Evolutionary conservation across 2,797 vertebrate genomes (phyloP).

Genomic region (Ambastaia sidthimunki): DNA sequence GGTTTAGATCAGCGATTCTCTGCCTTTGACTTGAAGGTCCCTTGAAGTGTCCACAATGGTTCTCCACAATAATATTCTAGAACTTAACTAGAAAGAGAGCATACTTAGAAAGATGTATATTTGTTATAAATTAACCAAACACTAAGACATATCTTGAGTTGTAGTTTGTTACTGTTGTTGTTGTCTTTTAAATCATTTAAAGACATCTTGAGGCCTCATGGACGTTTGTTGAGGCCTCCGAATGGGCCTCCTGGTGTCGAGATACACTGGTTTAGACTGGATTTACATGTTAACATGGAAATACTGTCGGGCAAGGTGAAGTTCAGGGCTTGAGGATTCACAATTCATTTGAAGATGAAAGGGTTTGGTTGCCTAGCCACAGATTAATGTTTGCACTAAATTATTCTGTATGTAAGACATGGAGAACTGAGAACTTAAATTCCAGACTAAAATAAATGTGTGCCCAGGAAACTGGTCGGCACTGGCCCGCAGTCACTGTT

Average conservation of each 20-base stretch:
- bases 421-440: background rate
- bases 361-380: background rate
- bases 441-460: background rate
- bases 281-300: background rate
- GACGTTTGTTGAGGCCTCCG: too few species aligned
- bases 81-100: too few species aligned
- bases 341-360: constrained; percentile 5
- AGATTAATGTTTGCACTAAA: constrained; percentile 15
- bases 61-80: too few species aligned
- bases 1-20: background rate
- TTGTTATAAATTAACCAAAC: too few species aligned
- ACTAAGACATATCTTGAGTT: too few species aligned
- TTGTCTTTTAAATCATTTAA: too few species aligned
- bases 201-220: too few species aligned
- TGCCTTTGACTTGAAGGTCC: background rate
- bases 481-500: background rate
- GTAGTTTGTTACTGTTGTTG: too few species aligned
- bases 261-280: too few species aligned
- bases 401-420: constrained; percentile 24
- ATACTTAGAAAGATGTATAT: too few species aligned
- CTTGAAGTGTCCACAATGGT: too few species aligned
- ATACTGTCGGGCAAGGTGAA: constrained; percentile 7
- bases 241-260: too few species aligned
- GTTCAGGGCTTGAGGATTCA: constrained; percentile 20
- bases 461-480: background rate